These are phyloP conservation scores for Diabrotica balteata DNA, from an alignment of 2,888 invertebrate species.

Conservation along the genomic window DNA sequence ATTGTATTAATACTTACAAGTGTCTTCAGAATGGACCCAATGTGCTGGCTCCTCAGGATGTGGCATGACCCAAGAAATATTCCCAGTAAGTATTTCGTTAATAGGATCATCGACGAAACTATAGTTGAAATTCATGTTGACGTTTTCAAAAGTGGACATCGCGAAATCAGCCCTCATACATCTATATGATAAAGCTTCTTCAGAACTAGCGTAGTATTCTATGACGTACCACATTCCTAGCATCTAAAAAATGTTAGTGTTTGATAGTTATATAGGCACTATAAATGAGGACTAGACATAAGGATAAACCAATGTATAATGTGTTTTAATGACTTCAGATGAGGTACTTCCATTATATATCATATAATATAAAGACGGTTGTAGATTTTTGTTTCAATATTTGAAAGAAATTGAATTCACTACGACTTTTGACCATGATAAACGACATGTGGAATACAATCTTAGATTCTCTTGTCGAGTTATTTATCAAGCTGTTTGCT, in stretches of 20 bases:
- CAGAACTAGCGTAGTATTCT: slow-evolving; percentile 88
- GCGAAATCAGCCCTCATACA: slow-evolving; percentile 83
- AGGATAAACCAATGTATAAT: too few species aligned
- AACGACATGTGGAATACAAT: too few species aligned
- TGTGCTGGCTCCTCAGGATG: slow-evolving; percentile 78
- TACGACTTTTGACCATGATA: too few species aligned
- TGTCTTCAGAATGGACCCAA: slow-evolving; percentile 86
- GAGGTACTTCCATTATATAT: too few species aligned
- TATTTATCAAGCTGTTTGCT: too few species aligned
- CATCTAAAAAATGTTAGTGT: slow-evolving; percentile 64
- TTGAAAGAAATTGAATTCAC: too few species aligned
- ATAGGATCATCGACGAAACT: slow-evolving; percentile 85
- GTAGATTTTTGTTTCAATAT: too few species aligned
- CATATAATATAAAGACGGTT: too few species aligned
- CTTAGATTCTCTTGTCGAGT: too few species aligned
- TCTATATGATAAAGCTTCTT: slow-evolving; percentile 83
- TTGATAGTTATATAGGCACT: background rate
- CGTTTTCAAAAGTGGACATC: slow-evolving; percentile 66
- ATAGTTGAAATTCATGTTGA: slow-evolving; percentile 90
- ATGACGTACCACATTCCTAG: slow-evolving; percentile 86
- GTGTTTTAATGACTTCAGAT: too few species aligned
- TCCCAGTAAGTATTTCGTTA: slow-evolving; percentile 80
- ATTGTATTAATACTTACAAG: slow-evolving; percentile 68
- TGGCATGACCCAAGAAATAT: slow-evolving; percentile 86
- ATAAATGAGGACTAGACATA: too few species aligned